Percentiles rank a stretch among this genome's conserved stretches.
Evolutionary conservation across 2,888 invertebrate genomes (phyloP).

Genomic region (Hyposoter dolosus): DNA sequence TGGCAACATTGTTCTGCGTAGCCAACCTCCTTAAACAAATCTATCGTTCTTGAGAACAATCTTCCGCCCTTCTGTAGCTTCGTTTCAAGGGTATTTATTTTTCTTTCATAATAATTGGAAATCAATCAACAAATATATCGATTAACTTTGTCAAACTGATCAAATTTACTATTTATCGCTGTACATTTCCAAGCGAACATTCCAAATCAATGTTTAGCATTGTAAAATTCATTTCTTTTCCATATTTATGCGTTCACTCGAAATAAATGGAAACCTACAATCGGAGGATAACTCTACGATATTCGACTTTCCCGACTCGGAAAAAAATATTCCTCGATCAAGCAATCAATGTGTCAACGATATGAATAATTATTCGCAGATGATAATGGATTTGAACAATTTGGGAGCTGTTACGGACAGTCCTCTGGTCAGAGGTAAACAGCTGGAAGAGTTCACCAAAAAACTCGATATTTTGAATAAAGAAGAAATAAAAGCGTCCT

Average conservation of each 20-base stretch:
- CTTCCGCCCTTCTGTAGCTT: background rate
- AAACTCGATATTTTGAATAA: constrained; percentile 92
- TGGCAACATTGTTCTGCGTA: too few species aligned
- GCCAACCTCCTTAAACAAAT: too few species aligned
- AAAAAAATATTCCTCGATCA: background rate
- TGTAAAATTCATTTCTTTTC: background rate
- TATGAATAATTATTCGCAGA: constrained; percentile 86
- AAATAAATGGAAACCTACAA: background rate
- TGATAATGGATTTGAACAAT: constrained; percentile 96
- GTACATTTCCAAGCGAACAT: background rate
- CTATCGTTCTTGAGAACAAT: background rate
- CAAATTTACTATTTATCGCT: background rate
- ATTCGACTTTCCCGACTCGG: background rate
- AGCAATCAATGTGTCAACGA: background rate
- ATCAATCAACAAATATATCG: background rate
- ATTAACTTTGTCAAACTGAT: background rate
- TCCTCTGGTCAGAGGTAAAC: constrained; percentile 92
- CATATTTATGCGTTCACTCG: background rate
- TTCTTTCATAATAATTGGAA: background rate
- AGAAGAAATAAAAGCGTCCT: constrained; percentile 92
- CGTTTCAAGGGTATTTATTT: background rate
- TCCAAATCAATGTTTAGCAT: background rate
- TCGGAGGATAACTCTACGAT: background rate
- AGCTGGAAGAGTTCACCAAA: constrained; percentile 93
- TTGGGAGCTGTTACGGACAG: constrained; percentile 94